Conservation (phyloP, 2,888 invertebrate species). For the Protodeltote pygarga region DNA sequence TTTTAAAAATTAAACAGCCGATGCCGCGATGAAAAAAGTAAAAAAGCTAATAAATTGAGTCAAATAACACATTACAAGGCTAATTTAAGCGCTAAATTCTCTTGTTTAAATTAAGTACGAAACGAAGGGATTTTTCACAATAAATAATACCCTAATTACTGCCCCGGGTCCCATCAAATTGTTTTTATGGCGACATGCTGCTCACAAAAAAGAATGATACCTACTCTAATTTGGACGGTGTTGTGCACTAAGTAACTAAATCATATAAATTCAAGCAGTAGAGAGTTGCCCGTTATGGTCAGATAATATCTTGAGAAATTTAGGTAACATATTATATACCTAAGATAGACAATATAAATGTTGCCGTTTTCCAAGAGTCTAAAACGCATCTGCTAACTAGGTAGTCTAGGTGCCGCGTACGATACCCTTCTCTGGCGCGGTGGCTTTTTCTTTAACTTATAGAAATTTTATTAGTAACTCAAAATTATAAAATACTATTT, state of each 20-base stretch:
- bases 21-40: slow-evolving; percentile 14
- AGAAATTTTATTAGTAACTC: no score
- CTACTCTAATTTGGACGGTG: slow-evolving; percentile 61
- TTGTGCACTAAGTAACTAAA: slow-evolving; percentile 38
- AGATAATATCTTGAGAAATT: no score
- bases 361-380: no score
- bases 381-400: no score
- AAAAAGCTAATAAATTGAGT: slow-evolving; percentile 40
- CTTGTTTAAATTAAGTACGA: slow-evolving; percentile 67
- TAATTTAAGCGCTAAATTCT: slow-evolving; percentile 65
- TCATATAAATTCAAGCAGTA: neutral
- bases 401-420: no score
- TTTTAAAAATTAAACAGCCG: slow-evolving; percentile 18
- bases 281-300: no score
- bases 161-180: slow-evolving; percentile 60
- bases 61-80: slow-evolving; percentile 55
- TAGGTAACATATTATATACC: no score
- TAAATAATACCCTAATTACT: slow-evolving; percentile 69
- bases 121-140: slow-evolving; percentile 62
- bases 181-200: slow-evolving; percentile 69
- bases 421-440: no score
- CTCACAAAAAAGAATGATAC: slow-evolving; percentile 66
- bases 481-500: no score
- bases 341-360: no score
- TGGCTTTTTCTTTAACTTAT: no score